A percentile compares a stretch with the other conserved stretches of the same genome.
phyloP scores from a whole-genome alignment of 2,888 invertebrate genomes.

The Drosophila hamatofila region DNA sequence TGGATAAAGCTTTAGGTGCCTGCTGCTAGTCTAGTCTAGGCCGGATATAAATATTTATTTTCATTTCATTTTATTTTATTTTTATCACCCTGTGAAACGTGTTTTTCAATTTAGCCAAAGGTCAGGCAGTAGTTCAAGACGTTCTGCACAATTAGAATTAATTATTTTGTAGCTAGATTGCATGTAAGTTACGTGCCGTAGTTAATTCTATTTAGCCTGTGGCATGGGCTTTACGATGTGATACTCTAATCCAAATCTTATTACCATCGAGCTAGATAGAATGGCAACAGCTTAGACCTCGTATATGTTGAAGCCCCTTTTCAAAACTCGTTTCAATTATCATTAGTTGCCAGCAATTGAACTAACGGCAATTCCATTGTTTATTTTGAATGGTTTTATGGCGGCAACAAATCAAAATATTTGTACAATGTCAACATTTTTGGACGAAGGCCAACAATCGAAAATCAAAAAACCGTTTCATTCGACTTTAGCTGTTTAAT shows the following conservation, averaged over 20 bases:
- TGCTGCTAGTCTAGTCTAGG: neutral
- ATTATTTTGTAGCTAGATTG: neutral
- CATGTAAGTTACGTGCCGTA: neutral
- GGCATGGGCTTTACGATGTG: neutral
- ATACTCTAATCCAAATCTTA: neutral
- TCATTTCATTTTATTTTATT: neutral
- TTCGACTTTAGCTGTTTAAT: conserved; percentile 15
- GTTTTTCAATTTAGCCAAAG: conserved; percentile 6
- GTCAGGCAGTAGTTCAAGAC: neutral
- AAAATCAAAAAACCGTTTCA: conserved; percentile 35
- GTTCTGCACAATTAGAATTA: conserved; percentile 2
- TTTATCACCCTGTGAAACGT: conserved; percentile 1
- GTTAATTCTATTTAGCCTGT: neutral
- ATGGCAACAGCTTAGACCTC: neutral
- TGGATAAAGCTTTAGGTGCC: conserved; percentile 2
- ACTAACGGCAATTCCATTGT: conserved; percentile 41
- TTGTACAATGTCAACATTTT: conserved; percentile 60
- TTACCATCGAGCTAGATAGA: neutral
- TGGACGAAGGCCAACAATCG: conserved; percentile 60
- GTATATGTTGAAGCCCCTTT: neutral
- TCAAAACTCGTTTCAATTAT: conserved; percentile 12
- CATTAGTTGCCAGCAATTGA: conserved; percentile 5
- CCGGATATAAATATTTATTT: conserved; percentile 7
- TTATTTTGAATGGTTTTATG: conserved; percentile 7
- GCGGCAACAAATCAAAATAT: conserved; percentile 55